A percentile compares a stretch with the other conserved stretches of the same genome.
Conservation (phyloP, 2,797 vertebrate species). For the Pseudocheirus occidentalis region DNA sequence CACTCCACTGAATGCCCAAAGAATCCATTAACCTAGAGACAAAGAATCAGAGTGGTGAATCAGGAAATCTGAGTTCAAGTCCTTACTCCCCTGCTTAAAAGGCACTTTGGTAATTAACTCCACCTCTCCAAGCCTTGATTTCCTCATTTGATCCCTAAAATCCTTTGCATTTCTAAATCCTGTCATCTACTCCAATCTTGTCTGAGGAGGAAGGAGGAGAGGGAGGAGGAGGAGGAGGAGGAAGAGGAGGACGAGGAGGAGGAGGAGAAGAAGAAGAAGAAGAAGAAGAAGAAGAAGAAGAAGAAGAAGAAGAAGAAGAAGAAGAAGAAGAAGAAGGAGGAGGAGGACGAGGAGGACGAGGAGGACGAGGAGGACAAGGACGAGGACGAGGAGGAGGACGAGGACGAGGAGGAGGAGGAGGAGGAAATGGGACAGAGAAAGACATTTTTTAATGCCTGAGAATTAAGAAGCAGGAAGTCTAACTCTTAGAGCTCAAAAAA, state of each 20-base stretch:
- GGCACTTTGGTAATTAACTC: neutral
- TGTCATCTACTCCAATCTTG: neutral
- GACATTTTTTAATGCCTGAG: neutral
- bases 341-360: neutral
- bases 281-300: neutral
- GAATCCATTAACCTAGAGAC: neutral
- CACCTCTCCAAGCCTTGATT: neutral
- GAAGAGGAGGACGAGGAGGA: neutral
- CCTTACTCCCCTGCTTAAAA: neutral
- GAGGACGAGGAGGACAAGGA: neutral
- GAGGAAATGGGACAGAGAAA: neutral
- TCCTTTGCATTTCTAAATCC: neutral
- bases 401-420: neutral
- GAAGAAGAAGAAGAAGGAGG: neutral
- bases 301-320: neutral
- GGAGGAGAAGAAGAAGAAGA: neutral
- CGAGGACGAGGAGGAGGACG: accelerated
- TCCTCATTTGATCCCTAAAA: neutral
- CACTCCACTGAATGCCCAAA: neutral
- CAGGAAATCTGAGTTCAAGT: neutral
- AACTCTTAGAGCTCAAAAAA: neutral
- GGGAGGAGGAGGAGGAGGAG: too few relatives aligned
- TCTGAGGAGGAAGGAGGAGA: neutral
- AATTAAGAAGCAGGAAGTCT: neutral
- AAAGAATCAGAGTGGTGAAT: neutral